Percentiles rank a stretch among this genome's conserved stretches.
Conservation (phyloP, 1,140 invertebrate species). For the Neodiprion fabricii region DNA sequence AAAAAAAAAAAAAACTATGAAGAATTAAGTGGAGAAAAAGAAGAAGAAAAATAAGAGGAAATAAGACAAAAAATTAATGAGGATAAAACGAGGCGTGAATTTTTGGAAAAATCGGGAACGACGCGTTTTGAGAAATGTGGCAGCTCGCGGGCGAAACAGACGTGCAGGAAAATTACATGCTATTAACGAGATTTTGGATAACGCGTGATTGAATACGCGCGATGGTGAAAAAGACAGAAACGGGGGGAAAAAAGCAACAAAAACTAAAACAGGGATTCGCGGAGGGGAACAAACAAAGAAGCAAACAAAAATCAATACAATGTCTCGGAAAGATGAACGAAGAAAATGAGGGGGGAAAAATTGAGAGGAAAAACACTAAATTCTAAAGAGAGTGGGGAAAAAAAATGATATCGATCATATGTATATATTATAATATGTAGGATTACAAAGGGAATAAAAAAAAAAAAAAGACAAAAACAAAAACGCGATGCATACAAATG, state of each 20-base stretch:
- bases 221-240: slow-evolving; percentile 20
- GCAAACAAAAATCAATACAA: slow-evolving; percentile 15
- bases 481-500: too few species aligned
- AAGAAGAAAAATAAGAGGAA: background rate
- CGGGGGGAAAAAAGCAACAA: slow-evolving; percentile 26
- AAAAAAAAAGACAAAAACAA: slow-evolving; percentile 19
- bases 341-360: slow-evolving; percentile 13
- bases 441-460: slow-evolving; percentile 21
- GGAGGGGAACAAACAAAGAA: slow-evolving; percentile 20
- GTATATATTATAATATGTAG: background rate
- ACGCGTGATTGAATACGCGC: slow-evolving; percentile 42
- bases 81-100: slow-evolving; percentile 6
- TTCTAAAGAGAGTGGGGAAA: background rate
- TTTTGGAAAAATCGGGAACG: background rate
- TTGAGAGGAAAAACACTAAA: slow-evolving; percentile 14
- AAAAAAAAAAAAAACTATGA: slow-evolving; percentile 9
- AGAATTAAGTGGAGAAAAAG: slow-evolving; percentile 13
- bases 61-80: slow-evolving; percentile 2
- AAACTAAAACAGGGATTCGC: slow-evolving; percentile 31
- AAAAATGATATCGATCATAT: slow-evolving; percentile 25
- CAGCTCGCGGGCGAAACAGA: slow-evolving; percentile 28
- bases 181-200: background rate
- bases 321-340: slow-evolving; percentile 24
- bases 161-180: slow-evolving; percentile 19
- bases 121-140: background rate